Evolutionary conservation across 2,113 vertebrate species (phyloP).

Genomic region (Chionomys nivalis): DNA sequence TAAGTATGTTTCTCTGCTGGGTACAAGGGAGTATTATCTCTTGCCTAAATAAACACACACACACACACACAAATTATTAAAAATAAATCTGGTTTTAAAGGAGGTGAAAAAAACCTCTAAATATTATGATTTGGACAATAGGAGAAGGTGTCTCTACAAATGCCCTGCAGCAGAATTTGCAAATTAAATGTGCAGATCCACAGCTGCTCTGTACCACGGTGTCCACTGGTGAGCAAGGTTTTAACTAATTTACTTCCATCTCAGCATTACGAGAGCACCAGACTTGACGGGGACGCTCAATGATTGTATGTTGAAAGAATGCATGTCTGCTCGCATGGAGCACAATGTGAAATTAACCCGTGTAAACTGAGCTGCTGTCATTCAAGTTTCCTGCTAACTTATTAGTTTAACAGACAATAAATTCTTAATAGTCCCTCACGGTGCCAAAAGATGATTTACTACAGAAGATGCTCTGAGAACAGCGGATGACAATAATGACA

Average conservation of each 20-base stretch:
- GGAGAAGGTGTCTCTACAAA: not conserved
- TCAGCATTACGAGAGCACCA: not conserved
- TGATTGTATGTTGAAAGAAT: not conserved
- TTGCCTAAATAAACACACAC: not conserved
- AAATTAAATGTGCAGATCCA: not conserved
- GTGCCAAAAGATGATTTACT: not conserved
- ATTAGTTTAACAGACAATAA: not conserved
- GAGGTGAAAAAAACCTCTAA: not conserved
- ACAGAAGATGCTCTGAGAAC: not conserved
- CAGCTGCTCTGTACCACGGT: rapidly evolving
- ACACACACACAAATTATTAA: not conserved
- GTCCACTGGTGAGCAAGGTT: too few species aligned
- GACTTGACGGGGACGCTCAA: not conserved
- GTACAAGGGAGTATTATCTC: rapidly evolving
- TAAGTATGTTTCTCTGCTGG: not conserved
- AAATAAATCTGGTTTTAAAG: not conserved
- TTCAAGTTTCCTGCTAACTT: not conserved
- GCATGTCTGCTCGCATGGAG: not conserved
- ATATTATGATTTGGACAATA: not conserved
- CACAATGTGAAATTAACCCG: not conserved
- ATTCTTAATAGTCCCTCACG: not conserved
- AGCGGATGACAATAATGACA: not conserved
- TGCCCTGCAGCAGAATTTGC: not conserved
- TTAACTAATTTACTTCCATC: rapidly evolving
- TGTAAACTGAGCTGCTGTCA: not conserved